Base-by-base conservation (phyloP, 1,140 invertebrate species). In the Apis laboriosa region DNA sequence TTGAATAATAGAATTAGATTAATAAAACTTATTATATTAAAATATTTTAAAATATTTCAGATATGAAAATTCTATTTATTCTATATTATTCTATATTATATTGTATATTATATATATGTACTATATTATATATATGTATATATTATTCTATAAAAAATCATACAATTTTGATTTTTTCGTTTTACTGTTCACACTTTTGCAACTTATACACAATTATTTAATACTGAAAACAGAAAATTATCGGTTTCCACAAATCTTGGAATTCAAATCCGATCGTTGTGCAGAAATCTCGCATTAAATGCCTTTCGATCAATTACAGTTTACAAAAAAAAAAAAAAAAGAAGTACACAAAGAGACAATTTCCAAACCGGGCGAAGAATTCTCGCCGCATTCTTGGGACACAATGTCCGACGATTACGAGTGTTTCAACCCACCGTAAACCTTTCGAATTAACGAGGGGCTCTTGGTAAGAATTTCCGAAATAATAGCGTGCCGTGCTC, bases 371-470 rank as follows among this genome's bases (percentile, higher is more conserved):
- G 17, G 7, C 24, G 43, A 68, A 21, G 28, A 77, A 82, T 82
- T 53, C 56, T 64, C 24, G 19, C 24, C 55, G 63, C 80, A 82
- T 70, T 82, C 74, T n/a, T 82, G 9, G 24, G 73, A 5, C 74
- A 82, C 74, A 77, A 82, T 77, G 56, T 68, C 49, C 55, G 15
- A 68, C 66, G 80, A 82, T 82, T 82, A 77, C 55, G 73, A 68
- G 73, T 55, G 80, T 77, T 81, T 61, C 55, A n/a, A 72, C 58
- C 66, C 61, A 17, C 21, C 73, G n/a, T 76, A 76, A 67, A 79
- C 28, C 80, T 74, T 68, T 82, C 64, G 80, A 82, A 82, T 82
- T 83, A 83, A 83, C 81, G 81, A 77, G 34, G 51, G 76, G 43
- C 28, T 17, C 24, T 43, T 43, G 34, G 61, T 73, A 76, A 78